A percentile compares a stretch with the other conserved stretches of the same genome.
Conservation (phyloP, 2,888 invertebrate genomes). For the Pandemis heparana region DNA sequence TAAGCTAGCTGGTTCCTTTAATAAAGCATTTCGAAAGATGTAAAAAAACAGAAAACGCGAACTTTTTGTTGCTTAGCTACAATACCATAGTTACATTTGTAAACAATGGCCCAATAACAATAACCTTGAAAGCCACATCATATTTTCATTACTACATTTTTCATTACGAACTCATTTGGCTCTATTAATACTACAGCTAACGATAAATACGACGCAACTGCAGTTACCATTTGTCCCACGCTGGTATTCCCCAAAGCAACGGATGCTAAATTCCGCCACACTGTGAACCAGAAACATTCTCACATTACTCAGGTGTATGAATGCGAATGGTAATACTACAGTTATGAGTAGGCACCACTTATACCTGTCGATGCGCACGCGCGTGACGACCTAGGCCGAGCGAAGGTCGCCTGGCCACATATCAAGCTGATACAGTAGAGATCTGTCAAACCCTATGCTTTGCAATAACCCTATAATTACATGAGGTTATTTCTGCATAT, state of each 20-base stretch:
- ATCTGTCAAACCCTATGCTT: constrained; percentile 16
- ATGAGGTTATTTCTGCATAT: too few relatives aligned
- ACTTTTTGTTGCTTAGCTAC: too few relatives aligned
- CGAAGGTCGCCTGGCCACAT: constrained; percentile 50
- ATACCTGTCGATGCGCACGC: constrained; percentile 43
- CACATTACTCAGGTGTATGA: constrained; percentile 34
- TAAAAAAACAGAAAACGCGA: too few relatives aligned
- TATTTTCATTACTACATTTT: too few relatives aligned
- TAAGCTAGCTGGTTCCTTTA: too few relatives aligned
- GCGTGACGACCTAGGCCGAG: constrained; percentile 56
- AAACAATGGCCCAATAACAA: too few relatives aligned
- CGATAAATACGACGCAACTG: background rate
- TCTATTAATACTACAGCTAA: background rate
- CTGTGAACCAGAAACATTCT: constrained; percentile 9
- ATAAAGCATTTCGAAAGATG: too few relatives aligned
- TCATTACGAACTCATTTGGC: too few relatives aligned
- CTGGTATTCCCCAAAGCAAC: constrained; percentile 26
- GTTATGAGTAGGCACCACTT: constrained; percentile 17
- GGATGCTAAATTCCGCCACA: constrained; percentile 1
- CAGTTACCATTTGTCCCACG: background rate
- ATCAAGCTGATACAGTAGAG: constrained; percentile 42
- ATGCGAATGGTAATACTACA: constrained; percentile 39
- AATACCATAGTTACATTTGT: too few relatives aligned
- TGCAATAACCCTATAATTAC: background rate
- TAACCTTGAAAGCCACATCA: too few relatives aligned